Evolutionary conservation across 2,888 invertebrate species (phyloP), one percentile per base, ranked within the genome.

Genomic region (Amphiduros pacificus): DNA sequence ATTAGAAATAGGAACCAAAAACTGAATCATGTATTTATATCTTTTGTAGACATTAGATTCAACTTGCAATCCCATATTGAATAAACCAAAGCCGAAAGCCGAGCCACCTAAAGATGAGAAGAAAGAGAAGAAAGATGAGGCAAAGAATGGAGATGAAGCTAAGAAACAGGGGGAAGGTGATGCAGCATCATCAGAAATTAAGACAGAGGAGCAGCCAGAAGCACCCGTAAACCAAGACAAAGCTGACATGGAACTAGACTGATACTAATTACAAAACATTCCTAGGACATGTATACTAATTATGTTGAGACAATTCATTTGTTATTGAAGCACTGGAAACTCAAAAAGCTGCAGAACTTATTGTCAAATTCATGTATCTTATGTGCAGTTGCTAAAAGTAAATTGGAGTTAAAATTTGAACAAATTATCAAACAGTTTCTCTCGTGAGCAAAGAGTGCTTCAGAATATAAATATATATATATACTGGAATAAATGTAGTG

Each of bases 11-110:
- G 6, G 6, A 17, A 14, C 22, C 9, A 17, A 49, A 20, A 9
- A 14, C 9, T 49, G 36, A 44, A 44, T 4, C n/a, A 44, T 28
- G 20, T 41, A 22, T 58, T 22, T 44, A 41, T 53, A 32, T 65
- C 50, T 73, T 75, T 66, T 78, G 22, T 71, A 88, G 86, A 75
- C 80, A 20, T 82, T 89, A 70, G 87, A 88, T 66, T 83, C 75
- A 32, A 77, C 82, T 24, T 86, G 87, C 49, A 79, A 77, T 60
- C 90, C 93, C 5, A 90, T 96, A 68, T 84, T 96, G 68, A 93
- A 91, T 83, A 94, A 94, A 81, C 91, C 93, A 57, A 93, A 93
- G 82, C 95, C 96, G 6, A 93, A 93, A 82, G 96, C 94, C 11
- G 93, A 94, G 83, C 82, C 82, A 27, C 82, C 81, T 28, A 77